phyloP scores from a whole-genome alignment of 2,888 invertebrate species.

The Sarcophaga variegata region DNA sequence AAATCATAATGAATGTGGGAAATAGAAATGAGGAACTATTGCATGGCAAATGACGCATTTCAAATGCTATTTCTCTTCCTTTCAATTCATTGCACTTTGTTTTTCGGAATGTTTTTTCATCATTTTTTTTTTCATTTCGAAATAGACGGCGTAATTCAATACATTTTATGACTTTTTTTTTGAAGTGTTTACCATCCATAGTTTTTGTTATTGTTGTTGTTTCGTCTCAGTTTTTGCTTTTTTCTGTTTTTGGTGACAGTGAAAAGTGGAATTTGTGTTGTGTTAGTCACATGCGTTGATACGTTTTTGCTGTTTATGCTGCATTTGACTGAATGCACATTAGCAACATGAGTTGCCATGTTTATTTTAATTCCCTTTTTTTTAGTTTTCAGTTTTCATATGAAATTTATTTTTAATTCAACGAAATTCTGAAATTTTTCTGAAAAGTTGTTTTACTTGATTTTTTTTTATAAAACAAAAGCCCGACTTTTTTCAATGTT shows the following conservation, averaged over 20 bases:
- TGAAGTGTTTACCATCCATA: too few species aligned
- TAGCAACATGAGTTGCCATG: slow-evolving; percentile 18
- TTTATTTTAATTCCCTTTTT: too few species aligned
- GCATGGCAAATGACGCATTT: slow-evolving; percentile 17
- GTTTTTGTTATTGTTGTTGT: neutral
- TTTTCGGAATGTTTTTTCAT: neutral
- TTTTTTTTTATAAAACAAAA: too few species aligned
- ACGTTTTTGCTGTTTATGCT: neutral
- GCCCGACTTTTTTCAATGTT: too few species aligned
- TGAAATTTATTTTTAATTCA: too few species aligned
- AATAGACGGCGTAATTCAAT: slow-evolving; percentile 22
- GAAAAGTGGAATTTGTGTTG: neutral
- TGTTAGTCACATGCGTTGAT: neutral
- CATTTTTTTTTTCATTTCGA: neutral
- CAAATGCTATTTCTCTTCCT: slow-evolving; percentile 1
- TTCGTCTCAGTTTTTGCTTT: neutral
- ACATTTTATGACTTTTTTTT: slow-evolving; percentile 1
- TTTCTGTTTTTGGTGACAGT: neutral
- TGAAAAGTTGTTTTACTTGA: too few species aligned
- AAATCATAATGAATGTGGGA: slow-evolving; percentile 23
- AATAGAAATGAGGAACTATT: slow-evolving; percentile 4
- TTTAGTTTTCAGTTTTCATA: neutral
- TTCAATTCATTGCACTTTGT: neutral
- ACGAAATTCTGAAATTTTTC: too few species aligned
- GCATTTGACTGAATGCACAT: neutral